phyloP scores from a whole-genome alignment of 2,888 invertebrate genomes.

The Eudasyphora cyanicolor region DNA sequence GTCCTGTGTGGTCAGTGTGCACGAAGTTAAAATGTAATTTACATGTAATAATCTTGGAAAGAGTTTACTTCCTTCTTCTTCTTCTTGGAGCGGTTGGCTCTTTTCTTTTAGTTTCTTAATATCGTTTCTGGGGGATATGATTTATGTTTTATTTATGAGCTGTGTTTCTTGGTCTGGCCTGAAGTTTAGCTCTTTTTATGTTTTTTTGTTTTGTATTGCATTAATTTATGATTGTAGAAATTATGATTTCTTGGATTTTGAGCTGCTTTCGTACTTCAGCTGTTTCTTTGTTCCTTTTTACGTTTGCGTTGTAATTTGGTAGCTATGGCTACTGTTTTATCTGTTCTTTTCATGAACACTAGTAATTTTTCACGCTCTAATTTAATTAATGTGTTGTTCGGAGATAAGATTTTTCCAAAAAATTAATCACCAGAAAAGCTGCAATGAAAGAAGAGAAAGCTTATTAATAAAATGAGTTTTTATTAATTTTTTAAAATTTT shows the following conservation, averaged over 20 bases:
- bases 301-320: conserved; percentile 61
- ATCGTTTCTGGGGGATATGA: background rate
- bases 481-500: background rate
- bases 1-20: conserved; percentile 23
- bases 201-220: conserved; percentile 48
- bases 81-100: background rate
- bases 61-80: conserved; percentile 21
- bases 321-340: conserved; percentile 65
- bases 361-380: conserved; percentile 73
- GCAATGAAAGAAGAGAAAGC: conserved; percentile 40
- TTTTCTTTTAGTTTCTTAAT: conserved; percentile 2
- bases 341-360: conserved; percentile 52
- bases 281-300: conserved; percentile 56
- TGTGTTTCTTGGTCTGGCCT: no score
- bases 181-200: background rate
- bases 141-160: conserved; percentile 27
- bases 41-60: conserved; percentile 22
- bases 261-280: conserved; percentile 59
- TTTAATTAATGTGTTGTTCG: conserved; percentile 68
- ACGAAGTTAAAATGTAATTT: conserved; percentile 2
- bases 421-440: conserved; percentile 43
- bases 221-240: conserved; percentile 35
- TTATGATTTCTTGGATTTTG: conserved; percentile 60
- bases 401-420: conserved; percentile 34
- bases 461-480: conserved; percentile 14